A percentile compares a stretch with the other conserved stretches of the same genome.
phyloP scores from a whole-genome alignment of 2,113 vertebrate genomes.

The Gila orcuttii region DNA sequence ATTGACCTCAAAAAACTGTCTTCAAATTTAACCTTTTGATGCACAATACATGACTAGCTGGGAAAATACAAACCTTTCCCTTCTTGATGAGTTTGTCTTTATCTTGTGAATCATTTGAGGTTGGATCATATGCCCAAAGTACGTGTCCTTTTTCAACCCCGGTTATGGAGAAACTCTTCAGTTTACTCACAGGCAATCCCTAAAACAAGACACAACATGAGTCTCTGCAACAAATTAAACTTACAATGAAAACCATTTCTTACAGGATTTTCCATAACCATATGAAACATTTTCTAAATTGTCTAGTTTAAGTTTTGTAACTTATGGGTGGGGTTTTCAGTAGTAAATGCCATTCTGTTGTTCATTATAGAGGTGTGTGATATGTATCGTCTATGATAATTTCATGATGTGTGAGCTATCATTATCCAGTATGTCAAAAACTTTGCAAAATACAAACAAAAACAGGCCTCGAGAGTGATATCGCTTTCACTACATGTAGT shows the following conservation, averaged over 20 bases:
- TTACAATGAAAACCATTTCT: not conserved
- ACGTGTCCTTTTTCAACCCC: conserved; percentile 10
- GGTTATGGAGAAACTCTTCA: conserved; percentile 13
- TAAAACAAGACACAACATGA: conserved; percentile 7
- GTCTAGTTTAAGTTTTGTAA: not conserved
- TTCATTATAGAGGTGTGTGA: not conserved
- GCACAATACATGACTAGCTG: not conserved
- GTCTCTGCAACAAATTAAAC: not conserved
- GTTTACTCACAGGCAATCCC: not conserved
- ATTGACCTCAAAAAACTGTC: not conserved
- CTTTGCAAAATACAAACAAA: too few relatives aligned
- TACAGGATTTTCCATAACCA: not conserved
- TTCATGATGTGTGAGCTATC: too few relatives aligned
- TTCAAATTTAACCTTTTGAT: not conserved
- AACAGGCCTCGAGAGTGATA: too few relatives aligned
- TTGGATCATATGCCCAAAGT: not conserved
- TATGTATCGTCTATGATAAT: too few relatives aligned
- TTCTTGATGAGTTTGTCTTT: not conserved
- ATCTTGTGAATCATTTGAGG: not conserved
- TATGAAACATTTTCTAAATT: not conserved
- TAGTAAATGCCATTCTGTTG: not conserved
- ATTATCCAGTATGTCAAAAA: too few relatives aligned
- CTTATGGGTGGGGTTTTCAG: too few relatives aligned
- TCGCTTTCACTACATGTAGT: too few relatives aligned
- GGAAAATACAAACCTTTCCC: not conserved